Evolutionary conservation across 30 jellyfish, hydroid and myxozoan species (phyloP), one percentile per base, ranked within the genome.

Genomic region (Aurelia coerulea): DNA sequence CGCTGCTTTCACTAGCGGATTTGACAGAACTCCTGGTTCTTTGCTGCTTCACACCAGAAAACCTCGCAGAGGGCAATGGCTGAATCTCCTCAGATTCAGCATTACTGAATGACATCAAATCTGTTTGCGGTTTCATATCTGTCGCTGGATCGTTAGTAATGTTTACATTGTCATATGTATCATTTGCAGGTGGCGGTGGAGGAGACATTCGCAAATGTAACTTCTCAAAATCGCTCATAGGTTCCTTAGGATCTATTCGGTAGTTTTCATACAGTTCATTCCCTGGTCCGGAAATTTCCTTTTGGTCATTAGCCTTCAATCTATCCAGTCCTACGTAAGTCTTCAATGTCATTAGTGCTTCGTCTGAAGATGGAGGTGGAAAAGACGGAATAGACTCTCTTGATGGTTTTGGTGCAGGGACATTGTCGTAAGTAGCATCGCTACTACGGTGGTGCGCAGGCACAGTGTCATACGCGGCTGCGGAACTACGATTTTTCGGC

Each of bases 341-440:
- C 66, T 54, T 78, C 78, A 77, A 34, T 17, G 95, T 74, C 50
- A n/a, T 34, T 5, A 68, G 52, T 42, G 97, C 97, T 37, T 66
- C 80, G 17, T 77, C 94, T n/a, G 93, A 80, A 14, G 93, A 65
- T 9, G 94, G 97, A 8, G 97, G 97, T 62, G 97, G 97, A 41
- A 90, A 81, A 19, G 83, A 77, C 2, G 97, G 97, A 29, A 75
- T 71, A 8, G 90, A 82, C 10, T 76, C 78, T 23, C 83, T 29
- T 18, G 56, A 46, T 46, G 15, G 56, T 46, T 46, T 46, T 46
- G 56, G 56, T 6, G 56, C 56, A 46, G 56, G 56, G 2, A 46
- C 56, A 46, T 46, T 46, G 56, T 46, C 56, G 4, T 46, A 46
- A 7, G 56, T 46, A 46, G 56, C 56, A 46, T 46, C 56, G 2